Conservation (phyloP, 2,113 vertebrate species). For the Notarius lentiginosus region DNA sequence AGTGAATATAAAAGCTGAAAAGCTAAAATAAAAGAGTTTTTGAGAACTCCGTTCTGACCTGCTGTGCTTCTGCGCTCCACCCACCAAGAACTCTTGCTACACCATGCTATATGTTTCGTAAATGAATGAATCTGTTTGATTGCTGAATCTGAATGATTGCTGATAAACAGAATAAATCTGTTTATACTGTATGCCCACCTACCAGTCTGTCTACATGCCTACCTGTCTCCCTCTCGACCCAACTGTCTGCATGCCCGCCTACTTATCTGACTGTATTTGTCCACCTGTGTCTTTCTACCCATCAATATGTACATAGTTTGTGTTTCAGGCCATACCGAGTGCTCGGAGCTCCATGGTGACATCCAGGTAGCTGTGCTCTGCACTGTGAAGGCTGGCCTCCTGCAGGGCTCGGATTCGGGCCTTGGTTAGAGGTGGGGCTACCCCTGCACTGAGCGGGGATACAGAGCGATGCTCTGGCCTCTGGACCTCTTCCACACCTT, state of each 20-base stretch:
- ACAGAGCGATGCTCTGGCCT: background rate
- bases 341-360: conserved; percentile 90
- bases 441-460: background rate
- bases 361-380: conserved; percentile 91
- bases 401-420: conserved; percentile 87
- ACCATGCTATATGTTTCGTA: too few species aligned
- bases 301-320: background rate
- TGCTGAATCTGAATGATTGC: too few species aligned
- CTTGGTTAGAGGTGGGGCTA: conserved; percentile 75
- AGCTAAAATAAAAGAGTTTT: too few species aligned
- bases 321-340: conserved; percentile 74
- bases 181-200: background rate
- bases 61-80: too few species aligned
- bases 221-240: background rate
- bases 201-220: background rate
- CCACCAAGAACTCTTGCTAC: too few species aligned
- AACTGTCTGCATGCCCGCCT: background rate
- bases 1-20: too few species aligned
- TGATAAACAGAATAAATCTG: background rate
- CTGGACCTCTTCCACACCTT: conserved; percentile 79
- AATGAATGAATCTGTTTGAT: too few species aligned
- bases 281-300: too few species aligned
- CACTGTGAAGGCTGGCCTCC: conserved; percentile 92
- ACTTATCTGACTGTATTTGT: background rate
- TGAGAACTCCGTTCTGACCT: too few species aligned